Percentiles rank a stretch among this genome's conserved stretches.
Conservation (phyloP, 92 coral and sea anemone species). For the Ricordea florida region DNA sequence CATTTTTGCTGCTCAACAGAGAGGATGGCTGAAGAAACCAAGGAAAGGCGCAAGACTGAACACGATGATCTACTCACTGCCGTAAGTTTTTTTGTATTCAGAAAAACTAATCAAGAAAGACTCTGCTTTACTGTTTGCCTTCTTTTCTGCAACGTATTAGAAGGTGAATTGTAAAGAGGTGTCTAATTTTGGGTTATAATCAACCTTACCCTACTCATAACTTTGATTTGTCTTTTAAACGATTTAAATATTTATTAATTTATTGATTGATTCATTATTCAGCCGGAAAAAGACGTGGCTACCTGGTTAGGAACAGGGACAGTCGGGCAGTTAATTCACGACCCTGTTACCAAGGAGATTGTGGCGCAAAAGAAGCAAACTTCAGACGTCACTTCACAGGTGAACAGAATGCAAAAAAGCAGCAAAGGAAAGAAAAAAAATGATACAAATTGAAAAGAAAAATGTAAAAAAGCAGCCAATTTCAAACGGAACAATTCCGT, state of each 20-base stretch:
- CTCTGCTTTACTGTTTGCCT: background rate
- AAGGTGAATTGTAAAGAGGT: background rate
- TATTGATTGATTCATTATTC: constrained; percentile 7
- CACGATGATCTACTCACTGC: constrained; percentile 62
- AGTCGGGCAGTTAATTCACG: constrained; percentile 84
- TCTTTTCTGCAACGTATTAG: background rate
- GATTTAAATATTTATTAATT: too few species aligned
- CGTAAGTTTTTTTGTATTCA: background rate
- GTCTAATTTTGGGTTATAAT: too few species aligned
- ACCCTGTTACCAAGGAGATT: constrained; percentile 85
- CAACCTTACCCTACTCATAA: too few species aligned
- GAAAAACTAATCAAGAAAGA: too few species aligned
- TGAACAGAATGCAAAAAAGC: too few species aligned
- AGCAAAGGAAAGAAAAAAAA: too few species aligned
- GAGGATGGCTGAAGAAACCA: constrained; percentile 48
- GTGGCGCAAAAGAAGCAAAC: constrained; percentile 77
- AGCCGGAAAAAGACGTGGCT: constrained; percentile 82
- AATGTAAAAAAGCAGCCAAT: too few species aligned
- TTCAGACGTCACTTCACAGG: constrained; percentile 94
- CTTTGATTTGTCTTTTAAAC: too few species aligned
- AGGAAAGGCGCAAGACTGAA: constrained; percentile 46
- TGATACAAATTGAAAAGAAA: too few species aligned
- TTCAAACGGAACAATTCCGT: too few species aligned
- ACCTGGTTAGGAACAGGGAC: constrained; percentile 85
- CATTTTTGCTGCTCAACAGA: background rate